Evolutionary conservation across 2,113 vertebrate species (phyloP), one percentile per base, ranked within the genome.

Genomic region (Sciurus niger): DNA sequence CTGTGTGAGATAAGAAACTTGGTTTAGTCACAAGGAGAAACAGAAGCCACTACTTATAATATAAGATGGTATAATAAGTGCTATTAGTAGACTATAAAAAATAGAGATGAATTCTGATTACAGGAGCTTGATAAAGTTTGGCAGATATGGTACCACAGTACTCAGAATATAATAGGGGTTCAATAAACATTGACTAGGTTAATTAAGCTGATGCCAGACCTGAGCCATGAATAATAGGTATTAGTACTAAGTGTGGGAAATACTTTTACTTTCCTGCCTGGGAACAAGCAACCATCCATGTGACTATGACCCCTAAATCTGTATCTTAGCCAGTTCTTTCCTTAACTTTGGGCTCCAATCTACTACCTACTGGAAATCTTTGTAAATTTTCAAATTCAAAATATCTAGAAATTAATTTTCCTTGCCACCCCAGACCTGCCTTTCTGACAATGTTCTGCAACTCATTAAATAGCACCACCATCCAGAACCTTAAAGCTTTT

Each of bases 401-500:
- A 93, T 89, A 53, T 20, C 67, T 79, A 55, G 58, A 77, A 20
- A 77, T 76, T 51, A 34, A 48, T 67, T 93, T 92, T 83, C 40
- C 37, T 93, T 58, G 51, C 55, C 63, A 51, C 53, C 58, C 17
- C 30, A 73, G 70, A 74, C 12, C 55, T 63, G 73, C 73, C 63
- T 83, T 93, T 95, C 48, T 77, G 48, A 34, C 12, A 63, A 34
- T 80, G 14, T 70, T 94, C 40, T 79, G 20, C 20, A 87, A 6
- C 30, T 82, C 51, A 65, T 76, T 90, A 43, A 79, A 16, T 51
- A 90, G 24, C 79, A 46, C 37, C 32, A 20, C 60, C 46, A 32
- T 34, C 18, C 77, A 74, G 82, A 90, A 87, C 8, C 70, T 86
- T 86, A 90, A 86, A 77, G 18, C 25, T 25, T 34, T 96, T 95